These are phyloP conservation scores for Hypocryptadius cinnamomeus DNA, from an alignment of 2,113 vertebrate genomes.

Conservation along the genomic window DNA sequence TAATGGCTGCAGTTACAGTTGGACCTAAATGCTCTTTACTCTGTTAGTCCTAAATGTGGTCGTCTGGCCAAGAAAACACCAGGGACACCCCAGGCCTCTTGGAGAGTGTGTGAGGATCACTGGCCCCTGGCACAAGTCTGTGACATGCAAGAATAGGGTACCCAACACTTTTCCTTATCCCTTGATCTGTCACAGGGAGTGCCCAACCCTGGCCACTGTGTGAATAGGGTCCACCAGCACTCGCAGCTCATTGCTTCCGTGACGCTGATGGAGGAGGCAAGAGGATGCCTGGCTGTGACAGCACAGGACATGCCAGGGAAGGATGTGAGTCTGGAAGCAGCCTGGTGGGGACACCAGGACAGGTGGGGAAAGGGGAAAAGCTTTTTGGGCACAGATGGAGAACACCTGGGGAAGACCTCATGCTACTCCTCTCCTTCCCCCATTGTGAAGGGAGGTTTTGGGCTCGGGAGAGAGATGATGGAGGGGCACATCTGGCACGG, in stretches of 20 bases:
- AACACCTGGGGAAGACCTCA: background rate
- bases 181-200: background rate
- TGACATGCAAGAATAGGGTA: background rate
- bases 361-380: background rate
- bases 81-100: background rate
- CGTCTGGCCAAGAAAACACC: background rate
- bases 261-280: background rate
- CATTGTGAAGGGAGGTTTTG: background rate
- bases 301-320: rapidly evolving
- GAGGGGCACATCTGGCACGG: background rate
- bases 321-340: background rate
- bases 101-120: background rate
- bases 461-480: background rate
- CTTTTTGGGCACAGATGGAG: background rate
- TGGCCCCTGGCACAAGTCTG: background rate
- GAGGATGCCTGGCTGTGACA: background rate
- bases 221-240: background rate
- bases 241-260: background rate
- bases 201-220: background rate
- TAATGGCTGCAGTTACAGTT: background rate
- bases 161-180: background rate
- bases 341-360: background rate
- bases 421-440: background rate
- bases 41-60: background rate
- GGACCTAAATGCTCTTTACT: background rate